Evolutionary conservation across 2,888 invertebrate species (phyloP), one percentile per base, ranked within the genome.

Genomic region (Papilio demoleus): DNA sequence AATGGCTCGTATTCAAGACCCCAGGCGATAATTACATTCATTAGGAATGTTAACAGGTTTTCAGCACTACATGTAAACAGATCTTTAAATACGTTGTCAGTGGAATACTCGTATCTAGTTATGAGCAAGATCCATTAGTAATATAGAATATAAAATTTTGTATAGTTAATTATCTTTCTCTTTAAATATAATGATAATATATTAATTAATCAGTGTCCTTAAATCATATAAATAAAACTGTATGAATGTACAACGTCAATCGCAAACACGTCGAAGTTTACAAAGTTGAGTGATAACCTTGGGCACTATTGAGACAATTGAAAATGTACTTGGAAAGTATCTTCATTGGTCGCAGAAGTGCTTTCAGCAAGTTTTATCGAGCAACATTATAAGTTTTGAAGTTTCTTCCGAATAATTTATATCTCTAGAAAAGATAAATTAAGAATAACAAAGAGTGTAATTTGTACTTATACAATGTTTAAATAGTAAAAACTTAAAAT

Each of bases 241-340:
- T n/a, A n/a, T n/a, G n/a, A n/a, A 14, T 38, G 47, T 47, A 12
- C 9, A 27, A 5, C 14, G 12, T 36, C 34, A 58, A 1, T 12
- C 34, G 12, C 2, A 58, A 14, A 19, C 8, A 59, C 4, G 19
- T 22, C 38, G 22, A 19, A 19, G 17, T 59, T 59, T 22, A 59
- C 1, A 59, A 22, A 59, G n/a, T 59, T 12, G 6, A 38, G 36
- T 36, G 12, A 19, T 34, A 14, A 36, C 59, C 34, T 22, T 14
- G 11, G 36, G 22, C 22, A 19, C 14, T 22, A 22, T 59, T 22
- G 36, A 59, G 36, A 38, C 59, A 59, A 59, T 59, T 59, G 36
- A 59, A 59, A 59, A 59, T 34, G 36, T 59, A 38, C 59, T 59
- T 22, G 17, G 19, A n/a, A 38, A 59, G 36, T 59, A 59, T 36